Percentiles rank a stretch among this genome's conserved stretches.
phyloP scores from a whole-genome alignment of 92 coral and sea anemone genomes.

The Heliopora coerulea region DNA sequence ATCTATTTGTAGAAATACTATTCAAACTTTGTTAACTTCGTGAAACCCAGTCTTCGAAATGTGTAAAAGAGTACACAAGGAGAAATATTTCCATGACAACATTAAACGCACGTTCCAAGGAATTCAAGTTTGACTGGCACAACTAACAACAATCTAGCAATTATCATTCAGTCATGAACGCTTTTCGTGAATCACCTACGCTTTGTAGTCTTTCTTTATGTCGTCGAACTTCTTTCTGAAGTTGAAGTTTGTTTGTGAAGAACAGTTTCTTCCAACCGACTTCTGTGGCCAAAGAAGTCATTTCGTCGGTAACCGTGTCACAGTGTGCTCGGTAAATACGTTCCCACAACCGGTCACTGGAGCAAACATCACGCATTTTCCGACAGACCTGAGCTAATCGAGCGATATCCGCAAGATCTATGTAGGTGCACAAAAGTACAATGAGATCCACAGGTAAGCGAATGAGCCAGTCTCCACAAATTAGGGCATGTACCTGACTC shows the following conservation, averaged over 20 bases:
- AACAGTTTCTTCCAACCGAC: slow-evolving; percentile 94
- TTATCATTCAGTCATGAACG: slow-evolving; percentile 4
- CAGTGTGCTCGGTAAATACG: slow-evolving; percentile 78
- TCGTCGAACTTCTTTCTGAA: slow-evolving; percentile 87
- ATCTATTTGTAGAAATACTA: too few relatives aligned
- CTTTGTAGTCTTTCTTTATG: slow-evolving; percentile 59
- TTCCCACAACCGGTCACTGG: slow-evolving; percentile 95
- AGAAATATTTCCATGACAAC: slow-evolving; percentile 1
- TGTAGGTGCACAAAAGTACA: slow-evolving; percentile 68
- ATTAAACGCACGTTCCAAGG: neutral
- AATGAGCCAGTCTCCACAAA: slow-evolving; percentile 96
- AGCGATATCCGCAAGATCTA: slow-evolving; percentile 81
- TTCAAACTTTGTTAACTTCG: too few relatives aligned
- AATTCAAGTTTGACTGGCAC: too few relatives aligned
- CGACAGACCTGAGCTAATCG: slow-evolving; percentile 88
- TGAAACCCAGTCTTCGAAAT: too few relatives aligned
- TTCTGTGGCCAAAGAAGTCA: slow-evolving; percentile 76
- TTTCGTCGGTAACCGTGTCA: slow-evolving; percentile 78
- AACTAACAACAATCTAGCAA: too few relatives aligned
- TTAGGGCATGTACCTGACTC: slow-evolving; percentile 86
- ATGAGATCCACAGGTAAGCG: slow-evolving; percentile 76
- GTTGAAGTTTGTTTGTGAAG: slow-evolving; percentile 87
- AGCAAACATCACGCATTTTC: slow-evolving; percentile 82
- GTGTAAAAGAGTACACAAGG: neutral
- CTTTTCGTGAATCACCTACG: slow-evolving; percentile 5